Base-by-base conservation (phyloP, 35 echinoderm and acorn worm genomes). In the Patiria miniata region DNA sequence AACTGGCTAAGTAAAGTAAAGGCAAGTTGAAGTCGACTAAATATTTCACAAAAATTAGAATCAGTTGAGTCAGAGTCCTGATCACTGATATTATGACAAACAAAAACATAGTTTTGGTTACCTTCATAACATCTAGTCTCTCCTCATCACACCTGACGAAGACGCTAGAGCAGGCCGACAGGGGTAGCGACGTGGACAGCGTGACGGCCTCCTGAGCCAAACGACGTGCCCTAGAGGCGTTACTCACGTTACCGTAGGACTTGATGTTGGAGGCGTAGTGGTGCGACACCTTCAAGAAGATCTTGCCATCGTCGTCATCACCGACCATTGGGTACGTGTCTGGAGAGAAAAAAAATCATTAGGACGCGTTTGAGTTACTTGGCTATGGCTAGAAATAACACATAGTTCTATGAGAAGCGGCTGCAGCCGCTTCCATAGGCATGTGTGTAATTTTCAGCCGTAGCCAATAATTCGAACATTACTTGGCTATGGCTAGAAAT, bases 121-220 rank as follows among this genome's bases (percentile, higher is more conserved):
- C 96, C 96, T 99, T 99, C 96, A 99, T 99, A 29, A 99, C 90
- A 90, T 99, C 96, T 19, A 99, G 77, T 26, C 96, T 83, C 36
- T 99, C 96, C 38, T 99, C 96, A 78, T 99, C 96, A 87, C 96
- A 99, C 17, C 96, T 61, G 0, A 99, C 96, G 92, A 94, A 99
- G 37, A 99, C 96, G 44, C 84, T 92, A 21, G 96, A 99, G 51
- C 84, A 88, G 21, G 96, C 89, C 34, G 96, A 95, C 0, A 99
- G 93, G 36, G 96, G 96, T 36, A 99, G 90, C n/a, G 96, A 99
- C 1, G 93, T 99, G 39, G 96, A 99, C 28, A 94, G 87, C 21
- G 96, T 94, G 0, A 99, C 96, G 1, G 92, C 96, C 69, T 99
- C 96, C 81, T 99, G 96, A 33, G 96, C 92, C 52, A 99, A 77